phyloP scores from a whole-genome alignment of 2,888 invertebrate genomes.

The Habrosyne pyritoides region DNA sequence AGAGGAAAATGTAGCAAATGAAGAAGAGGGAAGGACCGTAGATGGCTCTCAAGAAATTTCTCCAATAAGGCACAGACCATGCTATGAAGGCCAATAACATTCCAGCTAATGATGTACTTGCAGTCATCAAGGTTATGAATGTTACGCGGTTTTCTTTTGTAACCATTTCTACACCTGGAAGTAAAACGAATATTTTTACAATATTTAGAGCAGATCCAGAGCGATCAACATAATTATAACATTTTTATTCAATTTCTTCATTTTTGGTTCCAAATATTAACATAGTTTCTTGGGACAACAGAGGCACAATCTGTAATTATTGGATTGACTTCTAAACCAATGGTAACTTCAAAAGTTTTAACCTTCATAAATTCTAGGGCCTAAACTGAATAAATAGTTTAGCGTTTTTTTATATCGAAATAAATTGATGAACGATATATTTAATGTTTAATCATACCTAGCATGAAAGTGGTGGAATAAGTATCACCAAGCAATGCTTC shows the following conservation, averaged over 20 bases:
- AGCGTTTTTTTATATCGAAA: too few relatives aligned
- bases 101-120: conserved; percentile 25
- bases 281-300: too few relatives aligned
- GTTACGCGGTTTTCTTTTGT: conserved; percentile 36
- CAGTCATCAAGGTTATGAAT: conserved; percentile 28
- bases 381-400: too few relatives aligned
- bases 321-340: too few relatives aligned
- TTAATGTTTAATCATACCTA: conserved; percentile 32
- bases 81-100: conserved; percentile 22
- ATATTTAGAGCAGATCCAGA: too few relatives aligned
- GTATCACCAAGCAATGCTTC: conserved; percentile 47
- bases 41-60: conserved; percentile 83
- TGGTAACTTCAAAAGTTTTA: too few relatives aligned
- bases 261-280: too few relatives aligned
- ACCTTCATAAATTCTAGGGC: too few relatives aligned
- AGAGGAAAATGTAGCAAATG: conserved; percentile 84
- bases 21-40: conserved; percentile 87
- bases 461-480: conserved; percentile 43
- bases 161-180: conserved; percentile 57
- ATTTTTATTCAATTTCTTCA: too few relatives aligned
- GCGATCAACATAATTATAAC: too few relatives aligned
- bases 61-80: conserved; percentile 84
- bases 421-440: too few relatives aligned
- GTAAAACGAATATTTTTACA: neutral
- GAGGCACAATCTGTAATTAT: too few relatives aligned